These are phyloP conservation scores for Monarcha castaneiventris DNA, from an alignment of 2,113 vertebrate genomes.

Conservation along the genomic window DNA sequence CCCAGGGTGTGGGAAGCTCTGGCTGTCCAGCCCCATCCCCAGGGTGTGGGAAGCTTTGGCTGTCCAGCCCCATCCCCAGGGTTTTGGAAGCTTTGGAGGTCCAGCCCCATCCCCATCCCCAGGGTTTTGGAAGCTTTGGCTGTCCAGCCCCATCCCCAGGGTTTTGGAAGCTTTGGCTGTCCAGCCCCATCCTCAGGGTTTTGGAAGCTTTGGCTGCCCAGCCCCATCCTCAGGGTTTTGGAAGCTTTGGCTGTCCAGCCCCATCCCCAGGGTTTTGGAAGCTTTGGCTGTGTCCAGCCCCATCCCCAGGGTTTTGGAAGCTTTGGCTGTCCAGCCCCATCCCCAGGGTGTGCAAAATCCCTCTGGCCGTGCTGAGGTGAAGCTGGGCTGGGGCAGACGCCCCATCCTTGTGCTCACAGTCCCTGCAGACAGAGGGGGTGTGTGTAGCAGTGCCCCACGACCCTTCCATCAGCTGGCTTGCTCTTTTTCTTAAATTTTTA, in stretches of 20 bases:
- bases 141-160: background rate
- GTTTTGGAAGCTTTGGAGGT: background rate
- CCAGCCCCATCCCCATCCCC: too few relatives aligned
- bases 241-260: too few relatives aligned
- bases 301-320: background rate
- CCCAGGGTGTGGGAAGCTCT: background rate
- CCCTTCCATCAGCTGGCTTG: background rate
- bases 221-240: too few relatives aligned
- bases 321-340: background rate
- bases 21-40: background rate
- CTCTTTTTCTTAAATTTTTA: background rate
- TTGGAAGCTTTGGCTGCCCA: too few relatives aligned
- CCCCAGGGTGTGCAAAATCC: too few relatives aligned
- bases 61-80: background rate
- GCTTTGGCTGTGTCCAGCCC: background rate
- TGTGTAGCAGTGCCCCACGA: background rate
- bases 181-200: background rate
- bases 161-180: background rate
- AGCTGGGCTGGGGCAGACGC: background rate
- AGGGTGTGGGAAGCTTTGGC: background rate
- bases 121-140: background rate
- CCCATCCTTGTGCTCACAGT: accelerated
- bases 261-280: background rate
- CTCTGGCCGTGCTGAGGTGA: background rate
- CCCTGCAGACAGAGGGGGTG: background rate